Conservation (phyloP, 1,140 invertebrate species). For the Leptinotarsa undecemlineata region DNA sequence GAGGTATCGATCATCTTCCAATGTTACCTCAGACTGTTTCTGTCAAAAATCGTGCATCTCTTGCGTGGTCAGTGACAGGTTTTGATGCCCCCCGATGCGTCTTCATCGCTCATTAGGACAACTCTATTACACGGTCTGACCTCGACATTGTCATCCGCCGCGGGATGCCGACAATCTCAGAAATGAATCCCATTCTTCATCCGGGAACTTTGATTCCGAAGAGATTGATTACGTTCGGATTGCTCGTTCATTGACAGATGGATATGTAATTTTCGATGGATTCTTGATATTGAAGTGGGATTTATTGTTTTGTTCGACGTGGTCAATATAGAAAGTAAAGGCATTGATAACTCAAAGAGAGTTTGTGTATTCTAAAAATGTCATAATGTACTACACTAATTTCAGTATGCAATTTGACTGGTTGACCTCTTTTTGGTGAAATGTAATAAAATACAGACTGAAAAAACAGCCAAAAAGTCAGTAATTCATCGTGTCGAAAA, state of each 20-base stretch:
- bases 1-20: slow-evolving; percentile 5
- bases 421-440: too few species aligned
- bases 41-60: slow-evolving; percentile 18
- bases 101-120: slow-evolving; percentile 45
- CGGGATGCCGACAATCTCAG: slow-evolving; percentile 24
- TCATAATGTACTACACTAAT: too few species aligned
- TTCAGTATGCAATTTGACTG: too few species aligned
- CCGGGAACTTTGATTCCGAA: neutral
- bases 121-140: slow-evolving; percentile 39
- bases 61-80: slow-evolving; percentile 22
- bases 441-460: too few species aligned
- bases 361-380: too few species aligned
- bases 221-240: slow-evolving; percentile 36
- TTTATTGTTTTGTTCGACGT: too few species aligned
- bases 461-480: too few species aligned
- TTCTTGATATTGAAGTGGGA: neutral
- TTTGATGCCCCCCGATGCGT: slow-evolving; percentile 27
- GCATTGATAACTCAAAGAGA: too few species aligned
- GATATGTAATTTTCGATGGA: neutral
- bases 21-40: neutral
- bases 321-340: too few species aligned
- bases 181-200: slow-evolving; percentile 1
- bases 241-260: slow-evolving; percentile 33
- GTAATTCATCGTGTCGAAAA: too few species aligned
- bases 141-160: slow-evolving; percentile 39